These are phyloP conservation scores for Oncorhynchus gorbuscha DNA, from an alignment of 2,113 vertebrate genomes.

Conservation along the genomic window DNA sequence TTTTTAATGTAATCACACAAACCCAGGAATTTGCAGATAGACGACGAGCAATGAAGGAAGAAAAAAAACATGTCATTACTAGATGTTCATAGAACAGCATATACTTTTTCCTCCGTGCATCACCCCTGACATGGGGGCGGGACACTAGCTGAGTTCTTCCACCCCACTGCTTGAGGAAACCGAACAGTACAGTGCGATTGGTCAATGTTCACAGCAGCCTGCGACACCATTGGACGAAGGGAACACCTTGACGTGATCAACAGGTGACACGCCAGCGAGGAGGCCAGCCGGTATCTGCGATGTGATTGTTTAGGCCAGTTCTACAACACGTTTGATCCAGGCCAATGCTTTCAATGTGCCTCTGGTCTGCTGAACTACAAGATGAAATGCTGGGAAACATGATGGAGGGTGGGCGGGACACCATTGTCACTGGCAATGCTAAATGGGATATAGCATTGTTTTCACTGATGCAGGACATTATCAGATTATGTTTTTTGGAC, in stretches of 20 bases:
- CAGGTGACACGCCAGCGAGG: background rate
- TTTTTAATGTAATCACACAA: conserved; percentile 21
- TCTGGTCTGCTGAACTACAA: conserved; percentile 24
- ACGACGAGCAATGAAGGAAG: conserved; percentile 50
- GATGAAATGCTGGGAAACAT: conserved; percentile 3
- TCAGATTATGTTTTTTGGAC: conserved; percentile 37
- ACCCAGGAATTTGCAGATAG: conserved; percentile 62
- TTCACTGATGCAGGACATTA: conserved; percentile 47
- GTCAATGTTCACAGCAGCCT: conserved; percentile 16
- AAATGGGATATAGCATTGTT: conserved; percentile 25
- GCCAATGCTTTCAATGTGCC: background rate
- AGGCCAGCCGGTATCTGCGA: conserved; percentile 19
- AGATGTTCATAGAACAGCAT: conserved; percentile 50
- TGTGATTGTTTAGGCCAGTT: conserved; percentile 4
- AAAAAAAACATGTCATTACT: conserved; percentile 50
- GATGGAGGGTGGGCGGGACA: background rate
- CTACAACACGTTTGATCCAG: background rate
- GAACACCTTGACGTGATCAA: conserved; percentile 7
- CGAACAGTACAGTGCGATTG: conserved; percentile 1
- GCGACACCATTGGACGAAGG: conserved; percentile 15
- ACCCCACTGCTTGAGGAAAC: conserved; percentile 33
- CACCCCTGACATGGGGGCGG: conserved; percentile 29
- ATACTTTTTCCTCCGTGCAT: conserved; percentile 40
- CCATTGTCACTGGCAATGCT: conserved; percentile 17
- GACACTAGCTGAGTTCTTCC: conserved; percentile 32